phyloP scores from a whole-genome alignment of 1,140 invertebrate genomes.

The Drosophila triauraria region DNA sequence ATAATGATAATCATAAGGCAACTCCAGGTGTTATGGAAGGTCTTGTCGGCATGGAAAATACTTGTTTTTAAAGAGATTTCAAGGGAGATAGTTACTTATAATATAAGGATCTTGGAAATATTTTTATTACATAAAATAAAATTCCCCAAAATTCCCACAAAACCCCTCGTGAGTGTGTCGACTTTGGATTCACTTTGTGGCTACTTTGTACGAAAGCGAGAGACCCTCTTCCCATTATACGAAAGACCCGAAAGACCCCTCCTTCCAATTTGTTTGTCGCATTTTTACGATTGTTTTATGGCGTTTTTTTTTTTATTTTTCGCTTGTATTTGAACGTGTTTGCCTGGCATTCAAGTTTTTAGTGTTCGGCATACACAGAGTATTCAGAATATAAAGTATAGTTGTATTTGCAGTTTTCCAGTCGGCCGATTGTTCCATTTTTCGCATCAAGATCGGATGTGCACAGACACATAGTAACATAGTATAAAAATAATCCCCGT shows the following conservation, averaged over 20 bases:
- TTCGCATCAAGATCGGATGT: slow-evolving; percentile 28
- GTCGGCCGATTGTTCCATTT: slow-evolving; percentile 34
- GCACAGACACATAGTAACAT: slow-evolving; percentile 5
- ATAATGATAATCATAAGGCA: slow-evolving; percentile 34
- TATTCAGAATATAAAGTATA: slow-evolving; percentile 1
- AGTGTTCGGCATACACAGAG: not conserved
- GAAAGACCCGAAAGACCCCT: not conserved
- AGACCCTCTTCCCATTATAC: slow-evolving; percentile 9
- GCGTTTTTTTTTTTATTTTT: not conserved
- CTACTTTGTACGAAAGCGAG: slow-evolving; percentile 20
- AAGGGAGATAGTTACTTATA: too few relatives aligned
- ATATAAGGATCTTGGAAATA: not conserved
- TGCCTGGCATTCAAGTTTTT: slow-evolving; percentile 9
- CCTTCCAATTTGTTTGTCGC: slow-evolving; percentile 25
- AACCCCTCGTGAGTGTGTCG: not conserved
- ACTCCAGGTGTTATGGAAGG: slow-evolving; percentile 10
- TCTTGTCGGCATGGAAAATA: not conserved
- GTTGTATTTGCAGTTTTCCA: slow-evolving; percentile 21
- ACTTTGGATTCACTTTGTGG: slow-evolving; percentile 18
- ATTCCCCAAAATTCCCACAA: not conserved
- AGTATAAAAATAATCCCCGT: slow-evolving; percentile 1
- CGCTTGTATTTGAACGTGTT: slow-evolving; percentile 15
- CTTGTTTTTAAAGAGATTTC: not conserved
- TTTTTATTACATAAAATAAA: not conserved
- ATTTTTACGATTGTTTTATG: slow-evolving; percentile 44